These are phyloP conservation scores for Gnathonemus echidnorhynchus DNA, from an alignment of 2,113 vertebrate species.

Conservation along the genomic window DNA sequence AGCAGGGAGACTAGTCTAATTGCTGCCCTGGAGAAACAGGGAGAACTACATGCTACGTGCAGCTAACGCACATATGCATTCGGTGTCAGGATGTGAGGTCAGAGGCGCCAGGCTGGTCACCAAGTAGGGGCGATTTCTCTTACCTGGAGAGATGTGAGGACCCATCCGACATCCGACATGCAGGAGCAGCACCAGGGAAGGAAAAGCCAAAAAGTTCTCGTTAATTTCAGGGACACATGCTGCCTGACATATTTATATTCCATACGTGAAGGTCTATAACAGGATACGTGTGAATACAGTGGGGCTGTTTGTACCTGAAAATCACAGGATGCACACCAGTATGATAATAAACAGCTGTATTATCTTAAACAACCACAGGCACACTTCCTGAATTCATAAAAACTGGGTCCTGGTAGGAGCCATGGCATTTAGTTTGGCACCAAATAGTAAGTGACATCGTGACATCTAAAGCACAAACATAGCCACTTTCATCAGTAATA, in stretches of 20 bases:
- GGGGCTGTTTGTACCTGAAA: neutral
- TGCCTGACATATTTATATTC: neutral
- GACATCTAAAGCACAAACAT: neutral
- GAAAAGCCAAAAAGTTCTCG: neutral
- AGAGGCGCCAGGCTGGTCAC: neutral
- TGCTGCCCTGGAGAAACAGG: neutral
- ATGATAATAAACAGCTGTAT: neutral
- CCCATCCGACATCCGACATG: neutral
- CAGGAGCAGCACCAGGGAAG: neutral
- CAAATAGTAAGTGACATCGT: neutral
- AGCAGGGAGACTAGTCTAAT: neutral
- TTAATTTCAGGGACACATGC: constrained; percentile 19
- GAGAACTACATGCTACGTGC: neutral
- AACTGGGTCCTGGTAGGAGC: neutral
- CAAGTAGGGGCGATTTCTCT: neutral
- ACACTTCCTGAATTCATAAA: neutral
- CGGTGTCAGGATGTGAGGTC: neutral
- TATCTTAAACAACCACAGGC: neutral
- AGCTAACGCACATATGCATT: neutral
- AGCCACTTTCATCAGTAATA: neutral
- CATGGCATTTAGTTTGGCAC: neutral
- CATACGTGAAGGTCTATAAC: neutral
- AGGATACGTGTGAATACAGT: neutral
- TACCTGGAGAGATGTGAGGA: neutral
- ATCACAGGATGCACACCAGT: neutral